Percentiles rank a stretch among this genome's conserved stretches.
These are phyloP conservation scores for Andrena bucephala DNA, from an alignment of 2,888 invertebrate species.

Conservation along the genomic window DNA sequence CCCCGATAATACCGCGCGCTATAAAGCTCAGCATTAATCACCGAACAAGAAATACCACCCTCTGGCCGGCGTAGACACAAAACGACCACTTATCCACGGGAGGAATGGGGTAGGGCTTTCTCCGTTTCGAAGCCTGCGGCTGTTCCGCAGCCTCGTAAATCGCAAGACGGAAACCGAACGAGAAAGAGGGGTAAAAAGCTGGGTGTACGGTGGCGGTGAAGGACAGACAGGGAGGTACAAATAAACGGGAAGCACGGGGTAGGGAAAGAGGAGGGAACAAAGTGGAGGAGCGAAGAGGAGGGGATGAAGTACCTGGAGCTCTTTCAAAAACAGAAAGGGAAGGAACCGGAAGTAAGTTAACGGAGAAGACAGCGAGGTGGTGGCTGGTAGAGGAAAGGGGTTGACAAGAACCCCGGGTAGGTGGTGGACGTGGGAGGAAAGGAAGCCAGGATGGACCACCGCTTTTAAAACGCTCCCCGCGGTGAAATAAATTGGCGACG, in stretches of 20 bases:
- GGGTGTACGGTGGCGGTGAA: conserved; percentile 4
- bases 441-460: conserved; percentile 30
- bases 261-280: conserved; percentile 11
- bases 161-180: conserved; percentile 43
- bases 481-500: conserved; percentile 79
- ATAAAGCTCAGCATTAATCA: conserved; percentile 66
- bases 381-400: conserved; percentile 4
- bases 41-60: conserved; percentile 58
- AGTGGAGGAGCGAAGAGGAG: conserved; percentile 16
- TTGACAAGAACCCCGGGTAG: neutral
- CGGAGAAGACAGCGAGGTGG: conserved; percentile 31
- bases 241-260: conserved; percentile 10
- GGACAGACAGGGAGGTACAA: conserved; percentile 26
- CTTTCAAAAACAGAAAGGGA: conserved; percentile 14
- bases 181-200: conserved; percentile 7
- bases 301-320: conserved; percentile 15
- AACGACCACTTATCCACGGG: conserved; percentile 58
- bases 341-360: conserved; percentile 10
- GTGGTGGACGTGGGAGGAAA: conserved; percentile 14
- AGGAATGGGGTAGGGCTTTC: conserved; percentile 36
- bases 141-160: conserved; percentile 65
- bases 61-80: conserved; percentile 51
- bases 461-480: conserved; percentile 69
- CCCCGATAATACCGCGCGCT: conserved; percentile 45
- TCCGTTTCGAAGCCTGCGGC: conserved; percentile 59